Conservation (phyloP, 2,888 invertebrate genomes). For the Heliconius hortense region DNA sequence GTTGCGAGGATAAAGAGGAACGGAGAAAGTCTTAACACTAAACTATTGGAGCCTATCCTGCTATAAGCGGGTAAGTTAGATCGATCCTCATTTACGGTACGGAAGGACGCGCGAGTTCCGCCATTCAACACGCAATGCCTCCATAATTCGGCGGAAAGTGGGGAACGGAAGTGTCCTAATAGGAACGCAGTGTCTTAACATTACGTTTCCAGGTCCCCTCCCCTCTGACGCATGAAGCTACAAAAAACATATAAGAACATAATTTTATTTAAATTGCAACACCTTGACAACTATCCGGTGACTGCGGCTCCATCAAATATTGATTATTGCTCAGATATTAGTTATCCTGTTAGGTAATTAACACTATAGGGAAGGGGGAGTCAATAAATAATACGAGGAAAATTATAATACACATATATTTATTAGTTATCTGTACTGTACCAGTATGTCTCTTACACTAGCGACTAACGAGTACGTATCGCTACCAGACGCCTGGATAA, state of each 20-base stretch:
- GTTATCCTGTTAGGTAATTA: not conserved
- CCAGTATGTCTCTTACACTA: not conserved
- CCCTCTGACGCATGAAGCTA: not conserved
- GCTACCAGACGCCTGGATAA: no score
- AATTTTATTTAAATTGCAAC: no score
- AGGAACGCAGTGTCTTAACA: not conserved
- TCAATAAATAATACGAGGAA: conserved; percentile 2
- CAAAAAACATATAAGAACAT: not conserved
- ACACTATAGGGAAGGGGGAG: not conserved
- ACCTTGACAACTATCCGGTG: not conserved
- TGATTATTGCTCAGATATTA: not conserved
- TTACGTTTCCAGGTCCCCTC: not conserved
- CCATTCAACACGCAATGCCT: no score
- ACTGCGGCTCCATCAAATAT: conserved; percentile 1
- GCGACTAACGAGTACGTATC: no score
- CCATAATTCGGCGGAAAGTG: not conserved
- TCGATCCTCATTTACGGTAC: no score
- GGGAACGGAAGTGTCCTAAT: not conserved
- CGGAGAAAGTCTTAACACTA: no score
- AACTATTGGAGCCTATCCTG: no score
- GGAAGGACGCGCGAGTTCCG: no score
- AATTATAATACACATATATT: conserved; percentile 7
- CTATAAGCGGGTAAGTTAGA: no score
- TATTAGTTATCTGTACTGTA: not conserved
- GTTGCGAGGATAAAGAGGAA: no score